Conservation (phyloP, 2,113 vertebrate species). For the Tretioscincus oriximinensis region DNA sequence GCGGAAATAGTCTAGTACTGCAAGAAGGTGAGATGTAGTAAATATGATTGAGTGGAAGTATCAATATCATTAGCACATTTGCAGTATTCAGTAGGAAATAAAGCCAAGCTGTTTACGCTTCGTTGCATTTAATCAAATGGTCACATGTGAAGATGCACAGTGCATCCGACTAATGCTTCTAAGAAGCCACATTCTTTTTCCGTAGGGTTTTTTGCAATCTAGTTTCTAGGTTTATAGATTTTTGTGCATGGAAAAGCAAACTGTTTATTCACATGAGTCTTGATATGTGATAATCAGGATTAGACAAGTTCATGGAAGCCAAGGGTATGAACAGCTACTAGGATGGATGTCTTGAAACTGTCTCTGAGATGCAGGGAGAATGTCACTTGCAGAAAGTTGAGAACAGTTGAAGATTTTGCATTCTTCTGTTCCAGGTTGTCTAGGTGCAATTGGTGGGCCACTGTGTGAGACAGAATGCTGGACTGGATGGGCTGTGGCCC, state of each 20-base stretch:
- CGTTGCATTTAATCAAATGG: neutral
- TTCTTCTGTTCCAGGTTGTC: too few species aligned
- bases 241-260: neutral
- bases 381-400: too few species aligned
- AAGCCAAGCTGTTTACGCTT: neutral
- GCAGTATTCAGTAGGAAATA: neutral
- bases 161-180: neutral
- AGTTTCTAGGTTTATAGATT: neutral
- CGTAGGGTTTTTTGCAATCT: neutral
- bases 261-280: neutral
- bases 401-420: too few species aligned
- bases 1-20: slow-evolving; percentile 8
- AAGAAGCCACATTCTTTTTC: neutral
- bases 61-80: slow-evolving; percentile 1
- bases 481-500: too few species aligned
- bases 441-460: too few species aligned
- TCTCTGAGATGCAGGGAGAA: too few species aligned
- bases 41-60: slow-evolving; percentile 19
- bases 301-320: too few species aligned
- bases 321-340: too few species aligned
- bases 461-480: too few species aligned
- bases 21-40: slow-evolving; percentile 8
- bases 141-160: neutral
- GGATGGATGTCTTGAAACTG: too few species aligned
- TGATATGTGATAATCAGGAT: neutral